phyloP scores from a whole-genome alignment of 2,113 vertebrate genomes.

The Panthera tigris region DNA sequence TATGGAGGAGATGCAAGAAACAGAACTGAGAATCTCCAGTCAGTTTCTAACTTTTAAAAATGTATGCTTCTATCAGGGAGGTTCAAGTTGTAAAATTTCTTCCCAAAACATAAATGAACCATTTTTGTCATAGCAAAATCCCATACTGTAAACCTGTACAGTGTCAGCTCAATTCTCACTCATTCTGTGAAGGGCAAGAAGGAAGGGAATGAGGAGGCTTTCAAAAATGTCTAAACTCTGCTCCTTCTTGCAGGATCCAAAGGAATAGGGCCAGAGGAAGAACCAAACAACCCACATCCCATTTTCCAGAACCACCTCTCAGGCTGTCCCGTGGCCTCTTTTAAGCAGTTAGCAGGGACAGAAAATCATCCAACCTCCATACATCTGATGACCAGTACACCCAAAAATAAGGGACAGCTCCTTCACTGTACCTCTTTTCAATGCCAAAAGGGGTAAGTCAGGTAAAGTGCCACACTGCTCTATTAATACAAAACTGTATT shows the following conservation, averaged over 20 bases:
- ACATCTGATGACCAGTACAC: background rate
- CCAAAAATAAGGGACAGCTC: background rate
- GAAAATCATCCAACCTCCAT: background rate
- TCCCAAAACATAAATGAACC: background rate
- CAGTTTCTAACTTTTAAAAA: background rate
- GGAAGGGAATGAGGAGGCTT: background rate
- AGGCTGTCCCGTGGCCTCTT: background rate
- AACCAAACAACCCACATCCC: background rate
- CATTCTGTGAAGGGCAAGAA: background rate
- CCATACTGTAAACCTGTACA: background rate
- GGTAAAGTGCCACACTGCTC: background rate
- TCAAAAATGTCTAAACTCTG: background rate
- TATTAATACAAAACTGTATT: background rate
- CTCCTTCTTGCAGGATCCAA: background rate
- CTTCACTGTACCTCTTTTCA: background rate
- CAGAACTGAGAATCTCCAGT: too few species aligned
- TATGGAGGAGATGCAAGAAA: background rate
- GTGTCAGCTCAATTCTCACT: background rate
- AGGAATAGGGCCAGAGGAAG: background rate
- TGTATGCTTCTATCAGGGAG: background rate
- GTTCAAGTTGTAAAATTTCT: background rate
- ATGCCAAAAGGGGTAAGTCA: background rate
- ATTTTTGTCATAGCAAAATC: background rate
- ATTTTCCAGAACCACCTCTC: background rate
- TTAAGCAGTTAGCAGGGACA: background rate